Base-by-base conservation (phyloP, 1,140 invertebrate species). In the Ctenoplectra terminalis region DNA sequence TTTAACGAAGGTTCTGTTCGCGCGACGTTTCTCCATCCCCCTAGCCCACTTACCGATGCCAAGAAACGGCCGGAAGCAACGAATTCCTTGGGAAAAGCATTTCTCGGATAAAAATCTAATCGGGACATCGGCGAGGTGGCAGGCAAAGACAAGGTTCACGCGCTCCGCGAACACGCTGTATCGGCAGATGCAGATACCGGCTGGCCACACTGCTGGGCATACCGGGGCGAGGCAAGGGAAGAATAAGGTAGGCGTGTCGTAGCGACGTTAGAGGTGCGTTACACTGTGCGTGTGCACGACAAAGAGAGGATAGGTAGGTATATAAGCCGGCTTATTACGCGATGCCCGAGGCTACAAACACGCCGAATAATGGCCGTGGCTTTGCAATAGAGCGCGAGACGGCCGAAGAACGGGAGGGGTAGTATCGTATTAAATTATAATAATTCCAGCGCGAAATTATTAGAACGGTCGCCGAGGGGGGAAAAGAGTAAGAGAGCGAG, bases 391-490 rank as follows among this genome's bases (percentile, higher is more conserved):
- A 74, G 58, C 83, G 84, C 37, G 76, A 66, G 75, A 75, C 72
- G 63, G 60, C 34, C 58, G 79, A 61, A 63, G 46, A n/a, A 60
- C 43, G 75, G 48, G 70, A 74, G 84, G 86, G 46, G 71, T 81
- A 74, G 75, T 88, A 87, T 91, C 87, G 86, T 90, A 91, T 91
- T 90, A 88, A 92, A 92, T 91, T 91, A 91, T 91, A 91, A 91
- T 91, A 90, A 91, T 91, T 91, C 88, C 84, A 67, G 70, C 58
- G 81, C 74, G 82, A 88, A 86, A 88, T 90, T 87, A 87, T 89
- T 89, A 85, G 81, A 87, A 58, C 84, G 79, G 43, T 61, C 29
- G 11, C 15, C n/a, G 61, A 29, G 26, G 64, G 37, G 64, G 20
- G 31, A 37, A 29, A 17, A n/a, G 52, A 40, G 48, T 17, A 20